Base-by-base conservation (phyloP, 2,888 invertebrate species). In the Augiades crinisus region DNA sequence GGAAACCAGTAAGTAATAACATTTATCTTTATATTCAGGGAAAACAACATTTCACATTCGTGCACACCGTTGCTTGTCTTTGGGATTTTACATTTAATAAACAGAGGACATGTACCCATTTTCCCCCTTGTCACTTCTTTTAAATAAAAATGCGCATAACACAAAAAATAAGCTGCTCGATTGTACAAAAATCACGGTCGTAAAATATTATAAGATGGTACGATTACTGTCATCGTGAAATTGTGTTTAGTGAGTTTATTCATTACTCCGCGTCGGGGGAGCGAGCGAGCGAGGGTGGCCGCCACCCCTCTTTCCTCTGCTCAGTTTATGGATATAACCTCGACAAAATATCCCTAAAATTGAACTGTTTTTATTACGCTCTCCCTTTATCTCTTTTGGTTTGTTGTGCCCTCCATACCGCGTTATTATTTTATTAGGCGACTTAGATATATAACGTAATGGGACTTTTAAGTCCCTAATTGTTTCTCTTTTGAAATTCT, bases 341-440 rank as follows among this genome's bases (percentile, higher is more conserved):
- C 88, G 85, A 88, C 89, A 89, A 87, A 89, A 89, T 88, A 85
- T 86, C 86, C 88, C 86, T 88, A 87, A 88, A 89, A 88, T 88
- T 89, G 88, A 86, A 88, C 80, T 89, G 88, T 87, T 89, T 89
- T 89, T 89, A 88, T 89, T 87, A 85, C 83, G 78, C 81, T 84
- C 79, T 77, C 80, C 81, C 86, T 87, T 87, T 88, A 88, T 89
- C 83, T 87, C 80, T 83, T 81, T 87, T 78, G 85, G 84, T 88
- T 85, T 86, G 83, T 82, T 87, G 82, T 64, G 62, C 66, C 79
- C 83, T 81, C 82, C 82, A 85, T 78, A 82, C 77, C 75, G 71
- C 67, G 76, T 81, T 86, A 82, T 85, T 86, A 84, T 87, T 87
- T 85, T 83, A 86, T 86, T 82, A 79, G 74, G 64, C 69, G 77